A percentile compares a stretch with the other conserved stretches of the same genome.
Conservation (phyloP, 1,140 invertebrate genomes). For the Lepidurus couesii region DNA sequence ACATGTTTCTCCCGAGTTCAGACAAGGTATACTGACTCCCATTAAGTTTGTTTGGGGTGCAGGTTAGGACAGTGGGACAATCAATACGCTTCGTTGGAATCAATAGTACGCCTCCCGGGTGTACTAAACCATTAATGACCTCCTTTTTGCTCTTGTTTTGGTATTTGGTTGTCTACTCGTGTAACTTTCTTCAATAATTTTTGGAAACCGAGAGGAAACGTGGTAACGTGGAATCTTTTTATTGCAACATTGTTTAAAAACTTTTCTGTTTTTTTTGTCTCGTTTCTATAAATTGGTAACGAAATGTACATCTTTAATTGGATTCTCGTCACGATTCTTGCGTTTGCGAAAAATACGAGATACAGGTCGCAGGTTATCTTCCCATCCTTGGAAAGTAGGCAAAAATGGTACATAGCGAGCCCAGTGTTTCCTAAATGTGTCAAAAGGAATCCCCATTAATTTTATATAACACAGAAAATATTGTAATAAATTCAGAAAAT, state of each 20-base stretch:
- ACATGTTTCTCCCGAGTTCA: background rate
- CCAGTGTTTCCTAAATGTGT: constrained; percentile 19
- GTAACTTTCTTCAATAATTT: background rate
- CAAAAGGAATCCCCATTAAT: background rate
- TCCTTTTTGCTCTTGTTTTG: background rate
- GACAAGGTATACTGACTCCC: background rate
- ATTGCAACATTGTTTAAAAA: background rate
- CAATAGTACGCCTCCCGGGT: background rate
- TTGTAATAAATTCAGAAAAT: too few relatives aligned
- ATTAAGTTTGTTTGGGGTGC: background rate
- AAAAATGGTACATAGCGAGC: constrained; percentile 24
- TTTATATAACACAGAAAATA: too few relatives aligned
- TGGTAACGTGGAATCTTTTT: background rate
- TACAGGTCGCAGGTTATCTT: background rate
- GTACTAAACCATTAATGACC: background rate
- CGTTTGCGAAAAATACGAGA: background rate
- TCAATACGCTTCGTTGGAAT: background rate
- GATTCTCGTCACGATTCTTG: background rate
- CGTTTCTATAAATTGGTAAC: constrained; percentile 12
- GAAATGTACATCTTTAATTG: constrained; percentile 10
- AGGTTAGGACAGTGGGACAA: background rate
- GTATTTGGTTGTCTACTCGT: background rate
- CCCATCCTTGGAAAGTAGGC: constrained; percentile 6
- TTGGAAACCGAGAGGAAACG: background rate
- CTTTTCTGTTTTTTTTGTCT: background rate